Base-by-base conservation (phyloP, 1,140 invertebrate species). In the Meloidogyne hapla region DNA sequence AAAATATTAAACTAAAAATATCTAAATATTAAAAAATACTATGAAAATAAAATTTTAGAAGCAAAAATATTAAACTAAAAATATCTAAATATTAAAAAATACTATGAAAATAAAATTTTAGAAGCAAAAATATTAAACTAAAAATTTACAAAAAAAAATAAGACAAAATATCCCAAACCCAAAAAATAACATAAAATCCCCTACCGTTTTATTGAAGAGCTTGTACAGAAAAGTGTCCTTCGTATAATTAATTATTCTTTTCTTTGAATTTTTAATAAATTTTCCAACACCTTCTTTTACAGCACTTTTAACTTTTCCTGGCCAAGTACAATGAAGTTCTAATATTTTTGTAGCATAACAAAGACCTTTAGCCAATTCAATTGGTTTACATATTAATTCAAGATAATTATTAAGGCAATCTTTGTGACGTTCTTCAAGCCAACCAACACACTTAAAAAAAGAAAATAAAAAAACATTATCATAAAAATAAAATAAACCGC, bases 201-300 rank as follows among this genome's bases (percentile, higher is more conserved):
- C n/a, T 72, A 62, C 56, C 56, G 71, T 63, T 73, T 75, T 75
- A 18, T 23, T 38, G 13, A 69, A 15, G 28, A 81, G 33, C 21
- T 75, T 38, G 56, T 81, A 81, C 40, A 75, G 48, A 13, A 69
- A 68, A 33, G 80, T 81, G 15, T 80, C 56, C 61, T 74, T 70
- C 1, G 81, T 77, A 4, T 64, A 26, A 18, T 81, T 78, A 15
- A 80, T 15, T 63, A 69, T 66, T 71, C 48, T 61, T 65, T 71
- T 21, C n/a, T 82, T 61, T n/a, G 81, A 48, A 15, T 83, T 82
- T 66, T 83, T 83, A 15, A 81, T 68, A 69, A 79, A 83, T 38
- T 25, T 56, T 0, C 81, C 75, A 45, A 81, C 80, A 21, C 78
- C 75, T 67, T 81, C 82, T 67, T 83, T 67, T 12, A 81, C n/a